Conservation (phyloP, 2,888 invertebrate species). For the Diaprepes abbreviatus region DNA sequence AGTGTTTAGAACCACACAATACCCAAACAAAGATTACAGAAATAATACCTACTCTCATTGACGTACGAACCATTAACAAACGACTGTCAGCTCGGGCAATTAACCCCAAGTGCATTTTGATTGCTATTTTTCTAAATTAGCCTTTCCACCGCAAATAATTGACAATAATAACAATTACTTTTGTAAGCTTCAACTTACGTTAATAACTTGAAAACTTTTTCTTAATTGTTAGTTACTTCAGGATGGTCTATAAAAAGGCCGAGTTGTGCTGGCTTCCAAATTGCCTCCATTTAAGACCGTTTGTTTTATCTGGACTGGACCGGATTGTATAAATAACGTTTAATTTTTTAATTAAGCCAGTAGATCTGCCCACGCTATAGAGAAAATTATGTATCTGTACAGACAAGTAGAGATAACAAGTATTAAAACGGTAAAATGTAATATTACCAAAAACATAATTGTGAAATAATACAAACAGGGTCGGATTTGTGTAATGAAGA, state of each 20-base stretch:
- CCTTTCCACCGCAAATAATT: too few relatives aligned
- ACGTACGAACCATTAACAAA: not conserved
- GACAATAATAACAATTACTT: not conserved
- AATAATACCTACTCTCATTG: not conserved
- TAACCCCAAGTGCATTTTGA: not conserved
- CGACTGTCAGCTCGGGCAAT: not conserved
- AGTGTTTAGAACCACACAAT: not conserved
- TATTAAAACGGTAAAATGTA: too few relatives aligned
- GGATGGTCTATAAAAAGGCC: not conserved
- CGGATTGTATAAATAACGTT: constrained; percentile 39
- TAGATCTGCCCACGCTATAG: constrained; percentile 25
- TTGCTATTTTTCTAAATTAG: constrained; percentile 4
- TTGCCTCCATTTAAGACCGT: constrained; percentile 26
- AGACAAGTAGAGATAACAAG: too few relatives aligned
- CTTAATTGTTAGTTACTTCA: constrained; percentile 18
- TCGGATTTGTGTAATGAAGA: too few relatives aligned
- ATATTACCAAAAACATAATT: too few relatives aligned
- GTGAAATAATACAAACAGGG: too few relatives aligned
- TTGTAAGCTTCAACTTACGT: not conserved
- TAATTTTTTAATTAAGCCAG: constrained; percentile 41
- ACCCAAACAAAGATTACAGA: not conserved
- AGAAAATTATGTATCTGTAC: constrained; percentile 2
- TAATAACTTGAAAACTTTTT: constrained; percentile 11
- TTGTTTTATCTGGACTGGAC: constrained; percentile 37
- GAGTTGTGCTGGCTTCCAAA: constrained; percentile 4